A percentile compares a stretch with the other conserved stretches of the same genome.
These are phyloP conservation scores for Vanessa tameamea DNA, from an alignment of 1,140 invertebrate species.

Conservation along the genomic window DNA sequence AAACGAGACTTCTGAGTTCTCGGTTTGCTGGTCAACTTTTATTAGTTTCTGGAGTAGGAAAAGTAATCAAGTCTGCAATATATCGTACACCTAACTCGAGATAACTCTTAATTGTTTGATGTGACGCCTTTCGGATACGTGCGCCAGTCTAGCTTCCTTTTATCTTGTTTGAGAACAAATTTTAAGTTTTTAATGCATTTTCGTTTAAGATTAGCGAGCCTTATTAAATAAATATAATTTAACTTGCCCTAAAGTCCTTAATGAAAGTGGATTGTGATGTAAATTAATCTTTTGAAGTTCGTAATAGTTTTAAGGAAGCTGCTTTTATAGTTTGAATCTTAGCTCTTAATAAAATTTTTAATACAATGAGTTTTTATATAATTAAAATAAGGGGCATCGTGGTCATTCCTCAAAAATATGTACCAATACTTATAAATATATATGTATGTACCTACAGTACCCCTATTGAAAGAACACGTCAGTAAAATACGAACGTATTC, in stretches of 20 bases:
- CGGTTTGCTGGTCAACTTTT: constrained; percentile 73
- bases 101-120: constrained; percentile 73
- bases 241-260: constrained; percentile 10
- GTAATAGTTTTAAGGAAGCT: constrained; percentile 8
- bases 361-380: neutral
- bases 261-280: constrained; percentile 9
- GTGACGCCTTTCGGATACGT: constrained; percentile 54
- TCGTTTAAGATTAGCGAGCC: constrained; percentile 10
- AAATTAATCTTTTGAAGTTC: constrained; percentile 11
- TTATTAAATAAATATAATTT: constrained; percentile 14
- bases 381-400: too few relatives aligned
- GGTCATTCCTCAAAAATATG: too few relatives aligned
- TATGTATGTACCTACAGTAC: neutral
- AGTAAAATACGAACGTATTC: neutral
- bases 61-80: constrained; percentile 73
- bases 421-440: neutral
- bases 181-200: constrained; percentile 49
- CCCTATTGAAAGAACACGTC: too few relatives aligned
- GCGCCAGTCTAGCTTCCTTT: constrained; percentile 42
- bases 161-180: constrained; percentile 49
- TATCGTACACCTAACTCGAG: constrained; percentile 62
- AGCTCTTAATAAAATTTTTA: neutral
- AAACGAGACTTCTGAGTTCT: constrained; percentile 61
- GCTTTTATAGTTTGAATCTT: constrained; percentile 2
- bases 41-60: constrained; percentile 70